These are phyloP conservation scores for Spheniscus humboldti DNA, from an alignment of 2,797 vertebrate genomes.

Conservation along the genomic window DNA sequence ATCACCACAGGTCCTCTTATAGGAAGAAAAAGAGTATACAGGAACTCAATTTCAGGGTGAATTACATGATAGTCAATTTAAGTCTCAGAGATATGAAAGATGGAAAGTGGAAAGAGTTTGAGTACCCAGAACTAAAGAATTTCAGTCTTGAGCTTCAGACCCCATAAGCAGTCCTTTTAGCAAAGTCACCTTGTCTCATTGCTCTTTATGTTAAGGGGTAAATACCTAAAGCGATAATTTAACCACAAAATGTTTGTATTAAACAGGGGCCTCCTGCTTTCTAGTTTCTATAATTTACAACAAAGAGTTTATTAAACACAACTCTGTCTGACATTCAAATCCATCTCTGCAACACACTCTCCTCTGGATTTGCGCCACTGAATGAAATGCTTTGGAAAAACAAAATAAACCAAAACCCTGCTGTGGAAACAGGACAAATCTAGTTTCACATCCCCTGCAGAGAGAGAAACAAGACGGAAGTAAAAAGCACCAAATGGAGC, in stretches of 20 bases:
- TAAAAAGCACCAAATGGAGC: slow-evolving; percentile 65
- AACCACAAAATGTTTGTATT: slow-evolving; percentile 37
- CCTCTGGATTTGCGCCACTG: slow-evolving; percentile 64
- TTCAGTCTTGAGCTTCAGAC: neutral
- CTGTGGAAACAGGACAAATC: slow-evolving; percentile 69
- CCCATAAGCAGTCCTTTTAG: neutral
- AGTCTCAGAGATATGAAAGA: neutral
- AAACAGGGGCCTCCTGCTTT: slow-evolving; percentile 33
- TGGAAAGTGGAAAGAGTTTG: neutral
- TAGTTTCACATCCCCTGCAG: slow-evolving; percentile 66
- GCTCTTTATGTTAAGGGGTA: neutral
- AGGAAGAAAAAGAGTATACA: neutral
- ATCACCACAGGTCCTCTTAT: neutral
- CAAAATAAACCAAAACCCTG: slow-evolving; percentile 73
- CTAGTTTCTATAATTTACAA: slow-evolving; percentile 57
- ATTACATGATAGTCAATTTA: neutral
- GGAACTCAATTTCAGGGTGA: neutral
- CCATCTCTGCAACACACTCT: slow-evolving; percentile 64
- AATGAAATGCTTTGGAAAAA: slow-evolving; percentile 73
- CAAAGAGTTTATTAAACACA: slow-evolving; percentile 68
- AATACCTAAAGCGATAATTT: slow-evolving; percentile 11
- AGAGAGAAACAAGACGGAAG: slow-evolving; percentile 68
- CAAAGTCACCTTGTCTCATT: neutral
- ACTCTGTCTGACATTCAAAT: slow-evolving; percentile 69
- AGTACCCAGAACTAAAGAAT: neutral